Evolutionary conservation across 2,797 vertebrate species (phyloP).

Genomic region (Eutrigla gurnardus): DNA sequence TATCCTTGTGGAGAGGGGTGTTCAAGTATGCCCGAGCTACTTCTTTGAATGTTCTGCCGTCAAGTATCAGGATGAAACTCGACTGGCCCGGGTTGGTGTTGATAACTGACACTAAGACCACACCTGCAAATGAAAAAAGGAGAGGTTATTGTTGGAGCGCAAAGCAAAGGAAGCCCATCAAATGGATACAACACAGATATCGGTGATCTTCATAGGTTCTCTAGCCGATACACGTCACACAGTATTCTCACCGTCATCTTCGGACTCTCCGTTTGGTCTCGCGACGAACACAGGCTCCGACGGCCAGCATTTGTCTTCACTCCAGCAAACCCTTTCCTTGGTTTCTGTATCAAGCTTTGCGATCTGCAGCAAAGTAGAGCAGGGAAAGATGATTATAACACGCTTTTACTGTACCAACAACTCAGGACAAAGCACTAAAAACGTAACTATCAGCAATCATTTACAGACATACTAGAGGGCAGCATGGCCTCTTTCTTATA

Average conservation of each 20-base stretch:
- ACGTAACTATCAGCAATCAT: background rate
- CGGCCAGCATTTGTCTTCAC: conserved; percentile 84
- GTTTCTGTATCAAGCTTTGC: conserved; percentile 88
- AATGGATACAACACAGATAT: background rate
- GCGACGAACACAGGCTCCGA: conserved; percentile 91
- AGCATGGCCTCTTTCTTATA: background rate
- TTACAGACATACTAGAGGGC: background rate
- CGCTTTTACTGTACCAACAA: background rate
- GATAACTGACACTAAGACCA: conserved; percentile 86
- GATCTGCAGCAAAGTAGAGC: conserved; percentile 76
- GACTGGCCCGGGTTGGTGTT: conserved; percentile 79
- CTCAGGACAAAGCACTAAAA: background rate
- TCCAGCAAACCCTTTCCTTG: conserved; percentile 85
- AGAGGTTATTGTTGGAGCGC: background rate
- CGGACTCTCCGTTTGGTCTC: conserved; percentile 85
- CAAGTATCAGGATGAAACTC: conserved; percentile 89
- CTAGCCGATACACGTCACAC: background rate
- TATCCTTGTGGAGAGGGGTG: conserved; percentile 85
- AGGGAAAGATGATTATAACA: background rate
- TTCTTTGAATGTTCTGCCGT: conserved; percentile 91
- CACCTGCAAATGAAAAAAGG: conserved; percentile 79
- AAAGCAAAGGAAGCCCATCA: background rate
- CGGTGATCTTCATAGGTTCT: background rate
- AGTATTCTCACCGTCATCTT: conserved; percentile 89
- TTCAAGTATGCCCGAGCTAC: conserved; percentile 87